Percentiles rank a stretch among this genome's conserved stretches.
These are phyloP conservation scores for Lapara coniferarum DNA, from an alignment of 2,888 invertebrate genomes.

Conservation along the genomic window DNA sequence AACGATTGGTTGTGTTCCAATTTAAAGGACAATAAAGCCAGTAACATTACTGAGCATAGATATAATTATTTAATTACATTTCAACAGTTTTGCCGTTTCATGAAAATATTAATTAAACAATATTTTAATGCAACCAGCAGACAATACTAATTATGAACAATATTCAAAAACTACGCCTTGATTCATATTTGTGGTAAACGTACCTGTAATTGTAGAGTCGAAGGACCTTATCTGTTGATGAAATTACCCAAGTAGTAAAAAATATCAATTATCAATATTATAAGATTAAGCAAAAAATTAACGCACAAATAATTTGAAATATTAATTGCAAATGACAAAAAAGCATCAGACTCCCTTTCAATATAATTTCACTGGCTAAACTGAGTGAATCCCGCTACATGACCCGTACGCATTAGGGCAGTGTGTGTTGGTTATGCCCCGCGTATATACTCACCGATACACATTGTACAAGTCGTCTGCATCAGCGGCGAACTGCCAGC, in stretches of 20 bases:
- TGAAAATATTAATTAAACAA: background rate
- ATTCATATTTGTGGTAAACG: constrained; percentile 16
- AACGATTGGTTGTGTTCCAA: too few species aligned
- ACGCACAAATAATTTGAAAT: background rate
- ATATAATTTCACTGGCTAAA: constrained; percentile 83
- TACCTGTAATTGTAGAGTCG: background rate
- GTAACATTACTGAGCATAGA: too few species aligned
- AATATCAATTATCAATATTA: background rate
- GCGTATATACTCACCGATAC: constrained; percentile 67
- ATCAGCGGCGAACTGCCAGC: constrained; percentile 40
- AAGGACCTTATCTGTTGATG: background rate
- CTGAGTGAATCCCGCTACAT: constrained; percentile 81
- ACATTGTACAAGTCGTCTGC: constrained; percentile 60
- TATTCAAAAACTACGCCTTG: background rate
- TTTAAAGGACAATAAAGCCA: too few species aligned
- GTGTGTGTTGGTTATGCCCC: constrained; percentile 77
- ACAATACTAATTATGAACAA: background rate
- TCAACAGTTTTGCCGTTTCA: too few species aligned
- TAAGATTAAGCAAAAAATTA: background rate
- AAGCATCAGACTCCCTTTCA: constrained; percentile 82
- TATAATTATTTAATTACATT: too few species aligned
- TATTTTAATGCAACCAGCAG: background rate
- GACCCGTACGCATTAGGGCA: constrained; percentile 84
- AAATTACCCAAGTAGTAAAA: background rate
- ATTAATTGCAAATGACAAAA: constrained; percentile 63